Evolutionary conservation across 2,888 invertebrate species (phyloP).

Genomic region (Lissocephala sabroskyi): DNA sequence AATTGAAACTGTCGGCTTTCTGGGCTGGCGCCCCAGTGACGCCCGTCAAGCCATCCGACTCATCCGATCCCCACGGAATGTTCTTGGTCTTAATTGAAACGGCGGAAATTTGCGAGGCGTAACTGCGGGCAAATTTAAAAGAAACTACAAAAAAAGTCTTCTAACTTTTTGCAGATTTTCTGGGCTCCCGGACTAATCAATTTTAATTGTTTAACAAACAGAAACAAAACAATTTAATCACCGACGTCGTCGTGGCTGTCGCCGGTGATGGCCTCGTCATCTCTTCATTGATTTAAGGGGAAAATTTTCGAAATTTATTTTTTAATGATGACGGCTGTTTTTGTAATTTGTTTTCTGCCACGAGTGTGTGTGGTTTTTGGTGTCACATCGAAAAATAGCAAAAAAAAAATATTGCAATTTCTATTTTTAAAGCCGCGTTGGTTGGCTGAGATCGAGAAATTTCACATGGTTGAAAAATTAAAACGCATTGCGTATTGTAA

Average conservation of each 20-base stretch:
- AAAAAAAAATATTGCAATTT: background rate
- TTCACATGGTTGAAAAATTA: constrained; percentile 34
- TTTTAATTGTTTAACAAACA: constrained; percentile 34
- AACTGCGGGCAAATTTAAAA: too few species aligned
- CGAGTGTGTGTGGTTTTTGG: background rate
- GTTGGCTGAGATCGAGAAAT: constrained; percentile 44
- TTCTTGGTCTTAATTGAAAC: too few species aligned
- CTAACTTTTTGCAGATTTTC: background rate
- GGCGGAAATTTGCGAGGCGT: too few species aligned
- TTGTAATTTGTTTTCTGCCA: constrained; percentile 24
- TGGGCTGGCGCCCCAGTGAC: too few species aligned
- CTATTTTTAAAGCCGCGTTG: background rate
- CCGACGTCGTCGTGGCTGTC: too few species aligned
- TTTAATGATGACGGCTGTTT: constrained; percentile 33
- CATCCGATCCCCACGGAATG: too few species aligned
- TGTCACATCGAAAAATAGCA: constrained; percentile 3
- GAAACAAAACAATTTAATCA: constrained; percentile 2
- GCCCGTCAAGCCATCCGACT: too few species aligned
- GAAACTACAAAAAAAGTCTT: too few species aligned
- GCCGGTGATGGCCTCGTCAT: too few species aligned
- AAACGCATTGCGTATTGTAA: constrained; percentile 15
- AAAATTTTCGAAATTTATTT: constrained; percentile 1
- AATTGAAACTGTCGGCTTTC: constrained; percentile 21
- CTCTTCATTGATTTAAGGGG: too few species aligned
- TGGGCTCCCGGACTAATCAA: constrained; percentile 27